Base-by-base conservation (phyloP, 2,888 invertebrate genomes). In the Spilosoma lubricipeda region DNA sequence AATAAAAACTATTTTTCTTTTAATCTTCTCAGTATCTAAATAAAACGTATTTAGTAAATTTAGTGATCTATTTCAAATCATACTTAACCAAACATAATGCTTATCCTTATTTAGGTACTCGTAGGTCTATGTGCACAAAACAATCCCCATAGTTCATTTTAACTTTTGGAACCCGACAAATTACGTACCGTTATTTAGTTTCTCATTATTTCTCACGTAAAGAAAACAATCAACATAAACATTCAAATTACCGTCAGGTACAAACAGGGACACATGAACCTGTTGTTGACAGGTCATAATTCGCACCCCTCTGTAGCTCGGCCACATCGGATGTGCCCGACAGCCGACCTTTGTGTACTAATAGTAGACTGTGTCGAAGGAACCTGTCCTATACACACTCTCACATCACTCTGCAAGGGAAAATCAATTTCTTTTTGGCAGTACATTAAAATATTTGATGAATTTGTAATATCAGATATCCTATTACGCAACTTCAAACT, bases 281-380 rank as follows among this genome's bases (percentile, higher is more conserved):
- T 94, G 94, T 75, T 76, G 71, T 79, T 93, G 94, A 93, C 95
- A 94, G 94, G 88, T 90, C 90, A 91, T 94, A 94, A 94, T 93
- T 94, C 92, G 90, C 91, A 86, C 91, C 91, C 91, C 91, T 88
- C 85, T 85, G 85, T 84, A 74, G 66, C 75, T 78, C 77, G 75
- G 73, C 77, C 77, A 69, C 70, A 71, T 73, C 70, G 78, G 82
- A 84, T 91, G 93, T 87, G 78, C 80, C 78, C 88, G 94, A 94
- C 94, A 93, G 91, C 85, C 90, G 86, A 92, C 91, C 94, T 95
- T 94, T 94, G 93, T 94, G 88, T 88, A 90, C 89, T 93, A 93
- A 94, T 93, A 92, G 90, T 90, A 92, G 87, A 86, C 85, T 85
- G 87, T 88, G 88, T 88, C 88, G 90, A 88, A 87, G 85, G 84